Evolutionary conservation across 2,113 vertebrate genomes (phyloP).

Genomic region (Hemichromis elongatus): DNA sequence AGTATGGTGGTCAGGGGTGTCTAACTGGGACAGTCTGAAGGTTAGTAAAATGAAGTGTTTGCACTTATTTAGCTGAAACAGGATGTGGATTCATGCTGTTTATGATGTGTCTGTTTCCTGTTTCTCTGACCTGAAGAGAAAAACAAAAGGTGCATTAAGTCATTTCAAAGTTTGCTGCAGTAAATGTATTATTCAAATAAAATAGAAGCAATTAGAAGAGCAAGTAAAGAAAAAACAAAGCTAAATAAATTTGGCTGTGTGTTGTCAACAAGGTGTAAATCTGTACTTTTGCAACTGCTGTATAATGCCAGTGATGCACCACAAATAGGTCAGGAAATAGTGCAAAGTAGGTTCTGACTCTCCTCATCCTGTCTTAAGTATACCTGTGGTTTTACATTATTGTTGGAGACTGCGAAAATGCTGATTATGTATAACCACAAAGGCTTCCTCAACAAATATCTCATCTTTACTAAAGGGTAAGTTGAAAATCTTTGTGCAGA

Average conservation of each 20-base stretch:
- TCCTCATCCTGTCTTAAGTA: constrained; percentile 62
- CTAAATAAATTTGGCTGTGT: neutral
- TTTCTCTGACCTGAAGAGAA: constrained; percentile 42
- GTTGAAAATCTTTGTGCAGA: constrained; percentile 56
- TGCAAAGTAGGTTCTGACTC: constrained; percentile 51
- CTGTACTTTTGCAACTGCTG: constrained; percentile 30
- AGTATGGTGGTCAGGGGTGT: constrained; percentile 82
- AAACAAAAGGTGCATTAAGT: constrained; percentile 22
- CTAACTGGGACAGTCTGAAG: constrained; percentile 84
- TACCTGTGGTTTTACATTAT: constrained; percentile 64
- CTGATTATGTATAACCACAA: constrained; percentile 69
- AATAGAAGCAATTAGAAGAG: neutral
- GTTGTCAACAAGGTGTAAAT: constrained; percentile 27
- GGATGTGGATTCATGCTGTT: constrained; percentile 56
- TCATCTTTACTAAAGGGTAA: constrained; percentile 52
- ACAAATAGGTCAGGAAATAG: constrained; percentile 70
- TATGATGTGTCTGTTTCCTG: constrained; percentile 17
- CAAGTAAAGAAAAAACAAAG: neutral
- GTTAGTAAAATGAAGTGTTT: constrained; percentile 64
- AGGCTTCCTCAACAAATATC: constrained; percentile 65
- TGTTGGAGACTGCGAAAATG: constrained; percentile 57
- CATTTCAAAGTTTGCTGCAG: neutral
- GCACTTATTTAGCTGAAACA: constrained; percentile 50
- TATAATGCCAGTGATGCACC: constrained; percentile 41
- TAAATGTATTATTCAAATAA: neutral